Evolutionary conservation across 2,113 vertebrate species (phyloP), one percentile per base, ranked within the genome.

Genomic region (Xenus cinereus): DNA sequence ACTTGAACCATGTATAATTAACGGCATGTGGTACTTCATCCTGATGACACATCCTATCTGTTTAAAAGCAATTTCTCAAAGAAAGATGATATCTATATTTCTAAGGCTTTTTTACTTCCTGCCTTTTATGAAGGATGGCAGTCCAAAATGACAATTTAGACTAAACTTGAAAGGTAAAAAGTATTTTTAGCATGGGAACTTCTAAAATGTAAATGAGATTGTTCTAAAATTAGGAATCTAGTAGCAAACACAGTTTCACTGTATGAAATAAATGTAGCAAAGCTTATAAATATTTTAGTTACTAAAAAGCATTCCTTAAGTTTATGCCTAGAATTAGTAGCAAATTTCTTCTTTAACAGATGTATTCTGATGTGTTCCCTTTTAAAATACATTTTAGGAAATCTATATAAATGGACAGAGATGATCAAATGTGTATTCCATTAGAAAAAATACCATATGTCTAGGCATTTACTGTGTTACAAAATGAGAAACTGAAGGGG

Each of bases 341-440:
- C 39, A 37, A 86, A 54, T 83, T 89, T 94, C 60, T 59, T 83
- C 28, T 89, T 72, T 64, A 72, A 66, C 8, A 91, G 87, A 91
- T 54, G 5, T 67, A 68, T 93, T 87, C 43, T 46, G 56, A 64
- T 71, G 37, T 56, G n/a, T 86, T 95, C 3, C 3, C 45, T 96
- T 97, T 87, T 88, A 80, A 85, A 81, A 54, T 63, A 71, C 39
- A 39, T 75, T 18, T 94, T 86, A 89, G 81, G 57, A 78, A 86
- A 92, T 91, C 37, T 82, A 14, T 68, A 90, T 69, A 94, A 84
- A 95, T 79, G 48, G 96, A 63, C 64, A 87, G 43, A 87, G 62
- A 92, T 90, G 23, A 88, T 94, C 54, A 96, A 96, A 97, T 89
- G 33, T 68, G 59, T 43, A 90, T 94, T 91, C 45, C 39, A 94